Percentiles rank a stretch among this genome's conserved stretches.
These are phyloP conservation scores for Gephyroberyx darwinii DNA, from an alignment of 2,797 vertebrate species.

Conservation along the genomic window DNA sequence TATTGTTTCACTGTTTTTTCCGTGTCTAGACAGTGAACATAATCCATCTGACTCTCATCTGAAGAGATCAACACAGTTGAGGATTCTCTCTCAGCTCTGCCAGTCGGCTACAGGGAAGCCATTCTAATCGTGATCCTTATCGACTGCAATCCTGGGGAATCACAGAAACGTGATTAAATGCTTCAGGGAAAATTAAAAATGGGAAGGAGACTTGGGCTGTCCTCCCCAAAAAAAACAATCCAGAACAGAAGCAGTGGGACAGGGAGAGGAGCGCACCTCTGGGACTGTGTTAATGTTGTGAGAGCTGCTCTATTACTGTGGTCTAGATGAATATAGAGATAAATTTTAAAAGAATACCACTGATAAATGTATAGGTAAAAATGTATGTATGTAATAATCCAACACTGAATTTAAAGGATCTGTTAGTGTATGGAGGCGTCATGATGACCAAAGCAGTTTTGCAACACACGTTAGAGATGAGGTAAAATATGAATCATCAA, in stretches of 20 bases:
- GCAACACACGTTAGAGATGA: neutral
- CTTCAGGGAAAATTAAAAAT: conserved; percentile 29
- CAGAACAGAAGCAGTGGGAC: conserved; percentile 13
- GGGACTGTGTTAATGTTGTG: conserved; percentile 28
- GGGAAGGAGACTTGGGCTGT: neutral
- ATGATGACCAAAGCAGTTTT: neutral
- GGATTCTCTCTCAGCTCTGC: conserved; percentile 37
- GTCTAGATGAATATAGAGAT: conserved; percentile 15
- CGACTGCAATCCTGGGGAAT: conserved; percentile 34
- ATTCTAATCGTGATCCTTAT: conserved; percentile 45
- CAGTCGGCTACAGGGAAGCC: conserved; percentile 35
- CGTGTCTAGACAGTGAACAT: conserved; percentile 58
- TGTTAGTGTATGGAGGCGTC: neutral
- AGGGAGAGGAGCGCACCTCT: conserved; percentile 21
- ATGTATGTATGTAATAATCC: too few relatives aligned
- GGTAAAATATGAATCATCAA: neutral
- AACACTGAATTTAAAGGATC: neutral
- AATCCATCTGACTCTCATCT: conserved; percentile 46
- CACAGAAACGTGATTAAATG: conserved; percentile 41
- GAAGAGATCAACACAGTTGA: conserved; percentile 39
- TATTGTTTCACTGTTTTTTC: conserved; percentile 44
- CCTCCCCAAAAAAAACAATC: neutral
- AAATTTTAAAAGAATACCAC: conserved; percentile 18
- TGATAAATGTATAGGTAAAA: conserved; percentile 5
- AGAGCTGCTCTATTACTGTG: conserved; percentile 21